Conservation (phyloP, 2,888 invertebrate genomes). For the Drosophila formosana region DNA sequence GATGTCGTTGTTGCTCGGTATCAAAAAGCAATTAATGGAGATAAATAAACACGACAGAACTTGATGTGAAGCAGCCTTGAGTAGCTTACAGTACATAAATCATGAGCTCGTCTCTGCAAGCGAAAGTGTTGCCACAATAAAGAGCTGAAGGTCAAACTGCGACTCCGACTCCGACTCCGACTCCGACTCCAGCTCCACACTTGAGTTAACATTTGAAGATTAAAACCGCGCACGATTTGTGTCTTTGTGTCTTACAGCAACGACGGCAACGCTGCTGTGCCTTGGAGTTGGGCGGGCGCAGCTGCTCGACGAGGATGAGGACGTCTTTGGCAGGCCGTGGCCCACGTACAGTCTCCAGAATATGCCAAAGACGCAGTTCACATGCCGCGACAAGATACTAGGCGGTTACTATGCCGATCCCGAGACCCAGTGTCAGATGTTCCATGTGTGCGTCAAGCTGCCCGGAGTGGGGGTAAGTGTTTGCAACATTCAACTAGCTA, state of each 20-base stretch:
- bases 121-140: slow-evolving; percentile 67
- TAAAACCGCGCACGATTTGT: slow-evolving; percentile 55
- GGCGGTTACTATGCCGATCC: slow-evolving; percentile 95
- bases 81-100: slow-evolving; percentile 64
- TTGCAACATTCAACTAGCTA: slow-evolving; percentile 3
- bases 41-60: slow-evolving; percentile 44
- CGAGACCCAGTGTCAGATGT: slow-evolving; percentile 94
- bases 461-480: slow-evolving; percentile 90
- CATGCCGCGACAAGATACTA: slow-evolving; percentile 93
- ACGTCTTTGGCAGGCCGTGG: slow-evolving; percentile 82
- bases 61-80: slow-evolving; percentile 56
- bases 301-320: slow-evolving; percentile 75
- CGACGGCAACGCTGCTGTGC: slow-evolving; percentile 53
- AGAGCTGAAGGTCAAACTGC: slow-evolving; percentile 62
- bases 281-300: slow-evolving; percentile 50
- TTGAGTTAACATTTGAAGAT: slow-evolving; percentile 44
- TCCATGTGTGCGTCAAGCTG: slow-evolving; percentile 94
- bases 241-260: slow-evolving; percentile 53
- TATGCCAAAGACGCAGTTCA: slow-evolving; percentile 88
- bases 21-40: slow-evolving; percentile 70
- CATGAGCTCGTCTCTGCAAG: slow-evolving; percentile 58
- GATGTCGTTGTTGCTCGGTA: slow-evolving; percentile 56
- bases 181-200: slow-evolving; percentile 11
- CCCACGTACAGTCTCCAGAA: slow-evolving; percentile 87
- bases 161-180: slow-evolving; percentile 20